These are phyloP conservation scores for Sebastes matsubarae DNA, from an alignment of 2,797 vertebrate genomes.

Conservation along the genomic window DNA sequence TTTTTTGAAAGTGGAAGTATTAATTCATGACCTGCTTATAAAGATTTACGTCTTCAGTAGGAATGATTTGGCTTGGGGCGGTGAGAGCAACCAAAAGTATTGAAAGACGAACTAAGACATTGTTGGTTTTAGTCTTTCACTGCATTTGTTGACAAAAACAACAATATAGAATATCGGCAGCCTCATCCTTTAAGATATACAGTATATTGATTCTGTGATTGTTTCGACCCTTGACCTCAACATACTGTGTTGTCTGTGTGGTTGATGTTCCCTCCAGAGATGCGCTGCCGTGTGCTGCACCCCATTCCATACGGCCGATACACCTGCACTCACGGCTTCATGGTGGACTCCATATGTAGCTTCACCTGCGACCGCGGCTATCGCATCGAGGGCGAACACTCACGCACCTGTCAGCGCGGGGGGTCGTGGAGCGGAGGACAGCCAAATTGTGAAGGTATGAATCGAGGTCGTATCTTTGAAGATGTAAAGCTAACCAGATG, in stretches of 20 bases:
- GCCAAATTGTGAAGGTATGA: constrained; percentile 91
- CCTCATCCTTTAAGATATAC: neutral
- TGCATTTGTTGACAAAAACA: neutral
- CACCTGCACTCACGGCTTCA: constrained; percentile 85
- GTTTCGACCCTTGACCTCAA: neutral
- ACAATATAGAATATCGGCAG: neutral
- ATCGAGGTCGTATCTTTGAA: neutral
- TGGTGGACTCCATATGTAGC: constrained; percentile 92
- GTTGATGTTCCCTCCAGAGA: constrained; percentile 73
- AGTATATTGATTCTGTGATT: neutral
- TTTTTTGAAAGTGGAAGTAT: neutral
- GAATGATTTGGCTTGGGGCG: neutral
- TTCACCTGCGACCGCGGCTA: constrained; percentile 90
- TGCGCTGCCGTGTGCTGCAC: constrained; percentile 88
- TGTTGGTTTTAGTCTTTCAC: neutral
- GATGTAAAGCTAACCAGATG: neutral
- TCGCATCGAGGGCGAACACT: constrained; percentile 88
- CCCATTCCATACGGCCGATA: constrained; percentile 88
- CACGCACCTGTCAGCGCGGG: constrained; percentile 86
- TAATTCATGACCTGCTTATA: neutral
- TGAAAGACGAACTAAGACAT: neutral
- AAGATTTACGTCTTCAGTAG: neutral
- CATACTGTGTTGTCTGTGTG: neutral
- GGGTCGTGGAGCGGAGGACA: constrained; percentile 90
- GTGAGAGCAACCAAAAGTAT: neutral